A percentile compares a stretch with the other conserved stretches of the same genome.
Conservation (phyloP, 2,888 invertebrate species). For the Pherbina coryleti region DNA sequence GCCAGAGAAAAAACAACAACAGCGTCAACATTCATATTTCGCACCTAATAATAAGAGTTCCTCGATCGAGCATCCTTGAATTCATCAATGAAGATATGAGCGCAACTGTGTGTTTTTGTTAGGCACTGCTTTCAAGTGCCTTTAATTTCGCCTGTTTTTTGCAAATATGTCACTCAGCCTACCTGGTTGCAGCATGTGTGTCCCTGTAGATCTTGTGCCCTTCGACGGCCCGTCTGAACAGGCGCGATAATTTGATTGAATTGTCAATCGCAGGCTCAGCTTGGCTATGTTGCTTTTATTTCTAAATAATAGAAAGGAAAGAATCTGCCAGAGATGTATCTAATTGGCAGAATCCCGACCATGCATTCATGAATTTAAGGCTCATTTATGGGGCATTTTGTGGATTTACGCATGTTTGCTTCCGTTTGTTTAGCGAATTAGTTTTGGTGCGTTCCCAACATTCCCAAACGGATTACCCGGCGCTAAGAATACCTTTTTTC, state of each 20-base stretch:
- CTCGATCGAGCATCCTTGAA: not conserved
- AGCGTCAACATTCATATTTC: not conserved
- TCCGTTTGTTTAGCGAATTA: conserved; percentile 56
- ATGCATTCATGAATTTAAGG: conserved; percentile 66
- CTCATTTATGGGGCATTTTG: conserved; percentile 70
- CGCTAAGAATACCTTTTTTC: not conserved
- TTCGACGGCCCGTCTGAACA: conserved; percentile 42
- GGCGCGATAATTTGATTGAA: conserved; percentile 68
- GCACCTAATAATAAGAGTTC: not conserved
- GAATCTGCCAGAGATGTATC: conserved; percentile 47
- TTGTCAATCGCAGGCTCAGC: conserved; percentile 53
- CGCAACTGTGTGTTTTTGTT: not conserved
- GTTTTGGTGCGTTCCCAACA: conserved; percentile 54
- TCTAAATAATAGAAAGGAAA: not conserved
- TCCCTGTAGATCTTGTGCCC: not conserved
- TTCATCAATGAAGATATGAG: conserved; percentile 26
- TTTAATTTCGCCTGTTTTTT: not conserved
- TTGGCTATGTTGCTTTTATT: not conserved
- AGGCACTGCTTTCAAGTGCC: not conserved
- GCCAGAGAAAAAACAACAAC: conserved; percentile 2
- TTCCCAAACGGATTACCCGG: conserved; percentile 26
- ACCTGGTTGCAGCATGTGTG: not conserved
- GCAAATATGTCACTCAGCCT: not conserved
- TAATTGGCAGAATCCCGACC: conserved; percentile 67
- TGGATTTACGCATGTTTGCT: conserved; percentile 66